phyloP scores from a whole-genome alignment of 1,140 invertebrate species.

The Coelopa frigida region DNA sequence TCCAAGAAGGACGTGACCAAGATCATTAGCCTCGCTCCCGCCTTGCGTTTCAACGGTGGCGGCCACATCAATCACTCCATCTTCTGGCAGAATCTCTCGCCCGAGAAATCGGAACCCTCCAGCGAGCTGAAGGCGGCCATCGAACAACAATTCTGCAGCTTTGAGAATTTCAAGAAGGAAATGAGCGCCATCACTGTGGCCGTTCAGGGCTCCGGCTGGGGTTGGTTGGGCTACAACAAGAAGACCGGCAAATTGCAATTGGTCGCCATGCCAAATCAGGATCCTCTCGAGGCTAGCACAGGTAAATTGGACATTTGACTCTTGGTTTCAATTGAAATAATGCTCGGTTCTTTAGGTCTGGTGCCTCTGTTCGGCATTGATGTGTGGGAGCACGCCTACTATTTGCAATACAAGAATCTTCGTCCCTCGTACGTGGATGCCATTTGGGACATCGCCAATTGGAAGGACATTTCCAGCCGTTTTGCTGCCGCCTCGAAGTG shows the following conservation, averaged over 20 bases:
- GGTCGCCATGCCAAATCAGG: slow-evolving; percentile 92
- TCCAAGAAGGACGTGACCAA: slow-evolving; percentile 64
- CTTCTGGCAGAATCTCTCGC: slow-evolving; percentile 94
- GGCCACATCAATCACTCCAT: slow-evolving; percentile 98
- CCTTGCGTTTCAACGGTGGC: slow-evolving; percentile 96
- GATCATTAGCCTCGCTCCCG: slow-evolving; percentile 74
- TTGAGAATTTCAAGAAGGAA: slow-evolving; percentile 83
- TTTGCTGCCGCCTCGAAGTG: slow-evolving; percentile 55
- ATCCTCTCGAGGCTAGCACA: slow-evolving; percentile 90
- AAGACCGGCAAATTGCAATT: slow-evolving; percentile 70
- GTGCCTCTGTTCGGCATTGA: slow-evolving; percentile 97
- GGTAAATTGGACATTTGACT: slow-evolving; percentile 48
- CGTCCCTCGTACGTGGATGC: slow-evolving; percentile 96
- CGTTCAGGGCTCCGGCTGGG: slow-evolving; percentile 98
- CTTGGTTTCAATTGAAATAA: neutral
- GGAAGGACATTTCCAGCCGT: slow-evolving; percentile 84
- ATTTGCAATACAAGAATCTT: slow-evolving; percentile 98
- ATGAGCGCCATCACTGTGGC: slow-evolving; percentile 72
- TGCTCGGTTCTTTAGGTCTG: slow-evolving; percentile 57
- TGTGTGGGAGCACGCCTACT: slow-evolving; percentile 99
- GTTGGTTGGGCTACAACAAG: slow-evolving; percentile 92
- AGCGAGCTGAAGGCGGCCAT: slow-evolving; percentile 53
- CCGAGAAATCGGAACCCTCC: slow-evolving; percentile 74
- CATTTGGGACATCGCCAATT: slow-evolving; percentile 97
- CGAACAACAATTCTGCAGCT: slow-evolving; percentile 71